Conservation (phyloP, 2,888 invertebrate species). For the Meta bourneti region DNA sequence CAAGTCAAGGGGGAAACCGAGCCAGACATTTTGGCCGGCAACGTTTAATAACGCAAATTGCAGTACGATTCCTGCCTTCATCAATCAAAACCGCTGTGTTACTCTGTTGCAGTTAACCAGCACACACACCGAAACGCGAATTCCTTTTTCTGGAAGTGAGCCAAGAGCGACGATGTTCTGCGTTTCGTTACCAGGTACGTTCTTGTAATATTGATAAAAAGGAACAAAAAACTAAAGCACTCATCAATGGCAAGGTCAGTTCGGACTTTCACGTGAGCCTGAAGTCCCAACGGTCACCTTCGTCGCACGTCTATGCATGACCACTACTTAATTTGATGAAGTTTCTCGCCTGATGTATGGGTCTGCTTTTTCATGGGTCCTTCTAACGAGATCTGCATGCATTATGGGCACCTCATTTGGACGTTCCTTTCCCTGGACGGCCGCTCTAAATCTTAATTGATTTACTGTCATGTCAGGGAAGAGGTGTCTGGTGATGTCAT, state of each 20-base stretch:
- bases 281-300: conserved; percentile 31
- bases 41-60: conserved; percentile 69
- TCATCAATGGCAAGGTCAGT: conserved; percentile 34
- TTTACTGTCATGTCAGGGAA: too few relatives aligned
- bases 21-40: conserved; percentile 10
- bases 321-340: conserved; percentile 47
- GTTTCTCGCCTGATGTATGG: conserved; percentile 25
- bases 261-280: conserved; percentile 16
- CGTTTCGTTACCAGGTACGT: conserved; percentile 49
- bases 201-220: conserved; percentile 30
- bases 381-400: neutral
- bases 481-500: neutral
- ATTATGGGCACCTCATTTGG: neutral
- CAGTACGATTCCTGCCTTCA: conserved; percentile 21
- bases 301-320: conserved; percentile 8
- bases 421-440: neutral
- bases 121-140: neutral
- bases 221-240: conserved; percentile 14
- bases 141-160: conserved; percentile 26
- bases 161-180: conserved; percentile 35
- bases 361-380: neutral
- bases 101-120: conserved; percentile 32
- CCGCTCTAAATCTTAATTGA: neutral
- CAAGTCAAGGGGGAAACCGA: neutral
- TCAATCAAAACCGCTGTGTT: conserved; percentile 46